Conservation (phyloP, 2,113 vertebrate genomes). For the Rhea americana region DNA sequence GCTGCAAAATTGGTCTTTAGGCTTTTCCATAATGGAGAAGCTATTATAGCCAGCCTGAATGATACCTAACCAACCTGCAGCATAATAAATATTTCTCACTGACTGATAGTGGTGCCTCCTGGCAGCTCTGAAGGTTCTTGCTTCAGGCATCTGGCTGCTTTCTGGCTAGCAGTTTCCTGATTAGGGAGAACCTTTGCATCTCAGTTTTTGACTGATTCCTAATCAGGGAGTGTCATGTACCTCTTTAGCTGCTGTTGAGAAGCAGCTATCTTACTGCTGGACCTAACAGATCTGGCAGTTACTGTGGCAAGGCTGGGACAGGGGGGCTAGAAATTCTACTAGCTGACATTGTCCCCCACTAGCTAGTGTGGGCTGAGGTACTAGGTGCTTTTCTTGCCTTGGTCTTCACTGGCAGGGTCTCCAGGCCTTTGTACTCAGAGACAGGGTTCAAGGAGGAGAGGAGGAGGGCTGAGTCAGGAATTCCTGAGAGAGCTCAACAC, state of each 20-base stretch:
- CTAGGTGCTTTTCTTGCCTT: not conserved
- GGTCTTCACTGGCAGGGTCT: not conserved
- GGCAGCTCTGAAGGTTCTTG: not conserved
- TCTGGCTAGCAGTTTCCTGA: not conserved
- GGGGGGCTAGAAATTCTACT: not conserved
- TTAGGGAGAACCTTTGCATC: fast-evolving
- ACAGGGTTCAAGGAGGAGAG: not conserved
- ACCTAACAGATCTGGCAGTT: not conserved
- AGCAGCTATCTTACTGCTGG: not conserved
- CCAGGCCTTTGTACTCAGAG: not conserved
- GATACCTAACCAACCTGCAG: not conserved
- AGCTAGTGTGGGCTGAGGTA: not conserved
- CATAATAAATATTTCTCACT: not conserved
- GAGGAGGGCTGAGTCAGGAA: not conserved
- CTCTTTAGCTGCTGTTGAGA: not conserved
- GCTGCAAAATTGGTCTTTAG: not conserved
- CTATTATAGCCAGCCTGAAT: not conserved
- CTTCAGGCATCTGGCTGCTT: not conserved
- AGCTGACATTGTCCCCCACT: not conserved
- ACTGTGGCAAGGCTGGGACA: not conserved
- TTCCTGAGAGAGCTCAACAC: not conserved
- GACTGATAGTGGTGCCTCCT: not conserved
- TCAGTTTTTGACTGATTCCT: not conserved
- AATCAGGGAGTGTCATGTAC: not conserved
- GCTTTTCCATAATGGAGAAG: not conserved